Base-by-base conservation (phyloP, 1,140 invertebrate genomes). In the Drosophila mauritiana region DNA sequence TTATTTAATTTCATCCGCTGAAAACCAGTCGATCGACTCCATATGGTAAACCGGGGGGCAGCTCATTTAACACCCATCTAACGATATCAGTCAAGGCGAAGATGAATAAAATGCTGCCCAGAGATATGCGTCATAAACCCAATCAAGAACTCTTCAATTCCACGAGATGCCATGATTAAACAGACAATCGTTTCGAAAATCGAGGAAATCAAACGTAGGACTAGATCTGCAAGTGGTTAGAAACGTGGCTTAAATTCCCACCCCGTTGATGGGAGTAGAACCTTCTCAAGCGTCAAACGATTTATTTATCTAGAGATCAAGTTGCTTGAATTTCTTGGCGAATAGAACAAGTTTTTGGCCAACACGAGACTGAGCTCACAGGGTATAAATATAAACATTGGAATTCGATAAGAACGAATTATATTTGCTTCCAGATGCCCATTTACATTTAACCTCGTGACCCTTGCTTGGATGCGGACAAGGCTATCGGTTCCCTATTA, bases 401-500 rank as follows among this genome's bases (percentile, higher is more conserved):
- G 20, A 42, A 25, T 34, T 25, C 36, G n/a, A 62, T 40, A 20
- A 73, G 34, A 61, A 53, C 61, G 22, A 59, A 58, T 58, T 67
- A 17, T 55, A 5, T 11, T 13, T 51, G 25, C 17, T 48, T 70
- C 51, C 42, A 31, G 43, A 31, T 3, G n/a, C 17, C 36, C n/a
- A 70, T 70, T 70, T 49, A 70, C 51, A 70, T 52, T 65, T 75
- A 76, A 76, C 62, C 61, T 51, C 53, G 8, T 57, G 65, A 70
- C 64, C 61, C 64, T 65, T 52, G 51, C 12, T 36, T 11, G 8
- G 20, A 49, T 17, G 27, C 20, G 31, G 36, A 27, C 51, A 73
- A 53, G 51, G 49, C 42, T 54, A 54, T 36, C n/a, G 42, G 36
- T 64, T 46, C 36, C 39, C 37, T 13, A 25, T 20, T 64, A 20